Conservation (phyloP, 2,888 invertebrate species). For the Tuberolachnus salignus region DNA sequence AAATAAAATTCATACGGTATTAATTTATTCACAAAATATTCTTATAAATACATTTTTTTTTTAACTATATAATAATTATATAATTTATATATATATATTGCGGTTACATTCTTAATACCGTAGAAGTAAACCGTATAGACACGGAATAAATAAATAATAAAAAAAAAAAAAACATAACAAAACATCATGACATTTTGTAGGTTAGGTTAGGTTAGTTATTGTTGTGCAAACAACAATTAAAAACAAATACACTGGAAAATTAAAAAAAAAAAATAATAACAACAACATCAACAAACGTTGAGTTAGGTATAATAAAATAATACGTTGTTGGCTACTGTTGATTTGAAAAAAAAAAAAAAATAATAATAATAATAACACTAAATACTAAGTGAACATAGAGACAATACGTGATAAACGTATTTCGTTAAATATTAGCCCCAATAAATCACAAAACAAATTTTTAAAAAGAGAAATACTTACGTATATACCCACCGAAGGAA, state of each 20-base stretch:
- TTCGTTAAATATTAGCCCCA: background rate
- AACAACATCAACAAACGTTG: too few species aligned
- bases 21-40: background rate
- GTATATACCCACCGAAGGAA: slow-evolving; percentile 42
- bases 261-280: too few species aligned
- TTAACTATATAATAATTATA: background rate
- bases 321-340: background rate
- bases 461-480: background rate
- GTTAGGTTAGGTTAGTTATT: too few species aligned
- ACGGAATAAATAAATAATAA: background rate
- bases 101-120: background rate
- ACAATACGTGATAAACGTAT: background rate
- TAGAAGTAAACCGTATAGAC: background rate
- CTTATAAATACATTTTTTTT: background rate
- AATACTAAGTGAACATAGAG: background rate
- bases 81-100: background rate
- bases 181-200: background rate
- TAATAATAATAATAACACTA: too few species aligned
- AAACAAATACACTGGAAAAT: background rate
- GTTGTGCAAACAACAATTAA: background rate
- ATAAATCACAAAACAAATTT: slow-evolving; percentile 37
- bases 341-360: background rate
- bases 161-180: background rate
- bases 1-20: background rate
- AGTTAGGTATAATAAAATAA: too few species aligned